Evolutionary conservation across 2,113 vertebrate species (phyloP), one percentile per base, ranked within the genome.

Genomic region (Hiodon tergisus): DNA sequence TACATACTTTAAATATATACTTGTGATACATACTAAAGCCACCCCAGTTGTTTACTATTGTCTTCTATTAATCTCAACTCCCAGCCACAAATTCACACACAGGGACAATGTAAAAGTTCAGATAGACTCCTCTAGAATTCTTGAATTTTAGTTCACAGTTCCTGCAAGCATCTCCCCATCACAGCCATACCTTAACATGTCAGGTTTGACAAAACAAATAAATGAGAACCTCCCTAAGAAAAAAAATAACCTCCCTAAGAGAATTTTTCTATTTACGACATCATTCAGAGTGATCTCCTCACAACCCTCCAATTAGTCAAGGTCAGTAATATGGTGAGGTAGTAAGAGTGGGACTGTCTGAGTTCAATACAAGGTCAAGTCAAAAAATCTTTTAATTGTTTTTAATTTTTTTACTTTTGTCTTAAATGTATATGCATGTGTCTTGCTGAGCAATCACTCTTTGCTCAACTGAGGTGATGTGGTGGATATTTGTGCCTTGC

Each of bases 121-220:
- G 31, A 31, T 31, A 31, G 31, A 31, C 31, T 31, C 31, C 31
- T 31, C 31, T 31, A 31, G 31, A 31, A 31, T 31, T 31, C 2
- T 31, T 31, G 0, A 31, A 31, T 31, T 31, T 31, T n/a, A n/a
- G n/a, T n/a, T n/a, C n/a, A n/a, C n/a, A n/a, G 52, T 70, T 17
- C 16, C 69, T 16, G 51, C 69, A 57, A 57, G 52, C 53, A 54
- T 54, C 69, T 3, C 31, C 69, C 69, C 69, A 70, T 70, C 69
- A 55, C 69, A 54, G 16, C 69, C 69, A 70, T n/a, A 51, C 53
- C 69, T 70, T 70, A 70, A 70, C 54, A 55, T 70, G 69, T 70
- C 69, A 70, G 52, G 31, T 70, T 70, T 70, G 69, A 70, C 57
- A 70, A 70, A 70, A 55, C 52, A 53, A 17, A 16, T 13, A 31